Base-by-base conservation (phyloP, 2,797 vertebrate species). In the Anguilla obscura region DNA sequence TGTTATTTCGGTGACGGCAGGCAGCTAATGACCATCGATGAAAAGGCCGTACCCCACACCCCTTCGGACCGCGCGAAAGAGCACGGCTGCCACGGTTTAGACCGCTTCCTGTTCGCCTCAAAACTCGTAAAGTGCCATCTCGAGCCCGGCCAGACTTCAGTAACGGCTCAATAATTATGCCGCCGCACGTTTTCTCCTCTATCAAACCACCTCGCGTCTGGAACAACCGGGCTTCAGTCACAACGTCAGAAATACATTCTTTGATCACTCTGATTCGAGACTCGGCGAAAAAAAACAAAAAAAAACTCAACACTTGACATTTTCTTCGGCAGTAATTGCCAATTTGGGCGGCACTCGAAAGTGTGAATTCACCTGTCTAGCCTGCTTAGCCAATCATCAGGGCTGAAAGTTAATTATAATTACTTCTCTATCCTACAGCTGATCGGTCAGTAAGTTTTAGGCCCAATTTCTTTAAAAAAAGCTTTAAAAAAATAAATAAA, bases 291-390 rank as follows among this genome's bases (percentile, higher is more conserved):
- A 30, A 4, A 85, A 14, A 33, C 33, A 10, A 63, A 85, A 14
- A 8, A 27, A 45, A 85, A 21, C 8, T 18, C 33, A 0, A 18
- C 58, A 85, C 56, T 66, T 40, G 36, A 63, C 84, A 63, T 85
- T 63, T 85, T 85, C 33, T 8, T 10, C 18, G 24, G 33, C 33
- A 60, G 84, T 66, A 85, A 85, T 66, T 63, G 56, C 7, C 84
- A 24, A 63, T 60, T 40, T 85, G 50, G 52, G 52, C 54, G 60
- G 52, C 4, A 40, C 33, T 63, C 18, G 14, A 58, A 36, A 85
- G 36, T 24, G 30, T 36, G 27, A 85, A 21, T 45, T 85, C 84
- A 85, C 84, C 54, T 63, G 50, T 60, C 84, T 10, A 45, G 84
- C 56, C 33, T 48, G 56, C 84, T 45, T n/a, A 85, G 36, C 36